Base-by-base conservation (phyloP, 2,888 invertebrate genomes). In the Pheosia tremula region DNA sequence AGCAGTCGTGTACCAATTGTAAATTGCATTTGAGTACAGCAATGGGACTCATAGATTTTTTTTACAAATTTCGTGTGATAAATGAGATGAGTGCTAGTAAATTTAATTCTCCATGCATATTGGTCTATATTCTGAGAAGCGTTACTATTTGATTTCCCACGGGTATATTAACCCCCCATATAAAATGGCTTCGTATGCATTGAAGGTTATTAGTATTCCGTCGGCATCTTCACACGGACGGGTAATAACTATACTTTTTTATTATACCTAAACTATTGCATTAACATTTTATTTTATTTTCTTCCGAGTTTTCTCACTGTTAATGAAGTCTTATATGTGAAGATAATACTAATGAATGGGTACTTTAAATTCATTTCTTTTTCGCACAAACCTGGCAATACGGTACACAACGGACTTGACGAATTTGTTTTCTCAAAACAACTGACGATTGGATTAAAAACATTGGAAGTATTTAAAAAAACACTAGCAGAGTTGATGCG, bases 201-300 rank as follows among this genome's bases (percentile, higher is more conserved):
- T 63, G 64, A 39, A 36, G 52, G 11, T 57, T 64, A 79, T 78
- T 72, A 74, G 74, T 74, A 78, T 78, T 76, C 78, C 63, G 58
- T 54, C 50, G 56, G 60, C 65, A 65, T 60, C 59, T 56, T 58
- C 61, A 64, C 66, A 69, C 67, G 66, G 64, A 71, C 68, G 69
- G 67, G 76, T 63, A 71, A 79, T 78, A 79, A 75, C 78, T 76
- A 75, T 79, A 67, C 69, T 59, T 67, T 77, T 75, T 74, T 78
- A 78, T 72, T 75, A 71, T 61, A 74, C 24, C 24, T 24, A 24
- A 38, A 67, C 68, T 73, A 66, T 73, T 71, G 71, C 66, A 69
- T 74, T 75, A 67, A 69, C 59, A 75, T 69, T 68, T 63, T 67
- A 58, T 66, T 24, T 24, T 62, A 60, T 60, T 39, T 59, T 45